Conservation (phyloP, 2,797 vertebrate species). For the Hephaestus fuliginosus region DNA sequence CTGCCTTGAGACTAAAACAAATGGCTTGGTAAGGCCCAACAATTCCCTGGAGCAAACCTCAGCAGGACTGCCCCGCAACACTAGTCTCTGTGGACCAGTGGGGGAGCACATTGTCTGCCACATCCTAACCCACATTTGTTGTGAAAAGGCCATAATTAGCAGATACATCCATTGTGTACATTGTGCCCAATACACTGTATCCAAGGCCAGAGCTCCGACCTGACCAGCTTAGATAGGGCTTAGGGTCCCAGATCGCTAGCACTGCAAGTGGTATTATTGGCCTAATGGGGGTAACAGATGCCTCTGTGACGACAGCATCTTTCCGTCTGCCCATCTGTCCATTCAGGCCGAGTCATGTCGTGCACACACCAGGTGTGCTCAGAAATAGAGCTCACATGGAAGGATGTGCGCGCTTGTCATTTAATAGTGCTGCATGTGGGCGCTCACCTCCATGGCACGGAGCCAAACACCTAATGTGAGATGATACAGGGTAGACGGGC, state of each 20-base stretch:
- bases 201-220: conserved; percentile 60
- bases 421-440: conserved; percentile 47
- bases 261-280: conserved; percentile 85
- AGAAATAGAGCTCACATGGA: conserved; percentile 65
- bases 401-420: conserved; percentile 50
- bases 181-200: conserved; percentile 63
- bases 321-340: conserved; percentile 81
- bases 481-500: conserved; percentile 43
- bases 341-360: conserved; percentile 68
- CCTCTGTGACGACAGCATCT: conserved; percentile 83
- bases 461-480: conserved; percentile 54
- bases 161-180: conserved; percentile 54
- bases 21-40: neutral
- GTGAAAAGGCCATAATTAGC: conserved; percentile 58
- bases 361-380: conserved; percentile 79
- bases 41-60: conserved; percentile 23
- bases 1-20: conserved; percentile 32
- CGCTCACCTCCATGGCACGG: conserved; percentile 59
- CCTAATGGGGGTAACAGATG: conserved; percentile 85
- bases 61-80: conserved; percentile 9
- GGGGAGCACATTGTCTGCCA: conserved; percentile 23
- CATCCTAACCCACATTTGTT: conserved; percentile 40
- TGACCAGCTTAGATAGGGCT: conserved; percentile 80
- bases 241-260: conserved; percentile 81
- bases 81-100: conserved; percentile 1